Base-by-base conservation (phyloP, 2,888 invertebrate genomes). In the Dromius quadrimaculatus region DNA sequence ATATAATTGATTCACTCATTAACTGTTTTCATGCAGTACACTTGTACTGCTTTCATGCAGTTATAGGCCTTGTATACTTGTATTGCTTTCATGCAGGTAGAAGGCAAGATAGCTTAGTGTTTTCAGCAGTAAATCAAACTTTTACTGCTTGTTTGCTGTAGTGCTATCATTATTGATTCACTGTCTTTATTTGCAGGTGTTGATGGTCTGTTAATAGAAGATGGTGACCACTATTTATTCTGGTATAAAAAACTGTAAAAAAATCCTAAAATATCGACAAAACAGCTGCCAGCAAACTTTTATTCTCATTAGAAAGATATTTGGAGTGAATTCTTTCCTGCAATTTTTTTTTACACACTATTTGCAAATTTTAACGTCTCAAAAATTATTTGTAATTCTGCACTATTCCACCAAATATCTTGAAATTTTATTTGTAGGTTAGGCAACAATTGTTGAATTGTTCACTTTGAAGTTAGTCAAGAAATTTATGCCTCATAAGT, bases 191-290 rank as follows among this genome's bases (percentile, higher is more conserved):
- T 88, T 87, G 5, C 84, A 92, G 94, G 94, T 78, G 94, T 95
- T 28, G 94, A 95, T 79, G 94, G 94, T 79, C 84, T 94, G 74
- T 85, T 92, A 78, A 93, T 94, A 23, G 92, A 93, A 83, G 93
- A 94, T 76, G 93, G 94, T 15, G 94, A 94, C 80, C 92, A 94
- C 79, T 94, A 94, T 79, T 87, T 95, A 57, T 95, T 94, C 84
- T 95, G 94, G 95, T 95, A 94, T 84, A 94, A 94, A 85, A 94
- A 94, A 83, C 86, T 95, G 84, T 95, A 91, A 90, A 74, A 13
- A 41, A 66, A 41, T 45, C 11, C 5, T 8, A 45, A 32, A 17
- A n/a, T 32, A 34, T 36, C 15, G 5, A 20, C 11, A 65, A 65
- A 43, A 17, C 57, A 66, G 66, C 66, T 66, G 66, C 66, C 66